A percentile compares a stretch with the other conserved stretches of the same genome.
Evolutionary conservation across 2,888 invertebrate genomes (phyloP).

Genomic region (Clistopyga incitator): DNA sequence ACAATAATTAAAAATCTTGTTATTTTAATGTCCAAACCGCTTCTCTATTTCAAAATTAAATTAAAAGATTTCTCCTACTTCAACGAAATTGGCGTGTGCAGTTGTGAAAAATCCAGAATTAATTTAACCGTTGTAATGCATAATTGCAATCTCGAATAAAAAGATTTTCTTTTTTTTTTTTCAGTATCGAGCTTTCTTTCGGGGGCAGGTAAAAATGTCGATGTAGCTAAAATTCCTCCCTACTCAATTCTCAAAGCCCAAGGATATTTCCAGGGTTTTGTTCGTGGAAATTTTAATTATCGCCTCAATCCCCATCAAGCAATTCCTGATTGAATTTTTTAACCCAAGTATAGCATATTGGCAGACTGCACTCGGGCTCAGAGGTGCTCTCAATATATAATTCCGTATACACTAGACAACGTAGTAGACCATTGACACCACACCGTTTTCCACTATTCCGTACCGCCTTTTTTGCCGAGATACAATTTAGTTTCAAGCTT

Average conservation of each 20-base stretch:
- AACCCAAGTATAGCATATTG: constrained; percentile 14
- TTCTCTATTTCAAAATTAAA: too few species aligned
- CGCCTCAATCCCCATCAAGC: constrained; percentile 25
- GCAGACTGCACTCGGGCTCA: constrained; percentile 24
- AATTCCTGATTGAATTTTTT: constrained; percentile 56
- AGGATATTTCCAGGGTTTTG: constrained; percentile 19
- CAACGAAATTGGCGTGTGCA: too few species aligned
- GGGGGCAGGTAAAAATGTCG: background rate
- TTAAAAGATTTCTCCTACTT: too few species aligned
- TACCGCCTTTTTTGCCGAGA: constrained; percentile 14
- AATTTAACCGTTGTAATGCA: too few species aligned
- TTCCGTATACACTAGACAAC: background rate
- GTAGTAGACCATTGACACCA: constrained; percentile 24
- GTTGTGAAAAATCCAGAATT: too few species aligned
- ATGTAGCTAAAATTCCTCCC: background rate
- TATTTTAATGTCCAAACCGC: too few species aligned
- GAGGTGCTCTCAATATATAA: background rate
- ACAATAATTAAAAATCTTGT: too few species aligned
- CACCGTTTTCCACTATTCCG: background rate
- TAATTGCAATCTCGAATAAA: background rate
- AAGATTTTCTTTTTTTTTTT: background rate
- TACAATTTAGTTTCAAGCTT: constrained; percentile 56
- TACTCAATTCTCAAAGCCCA: background rate
- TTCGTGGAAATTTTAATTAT: constrained; percentile 54
- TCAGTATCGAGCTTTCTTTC: background rate